phyloP scores from a whole-genome alignment of 1,140 invertebrate species.

The Megalonaias nervosa region DNA sequence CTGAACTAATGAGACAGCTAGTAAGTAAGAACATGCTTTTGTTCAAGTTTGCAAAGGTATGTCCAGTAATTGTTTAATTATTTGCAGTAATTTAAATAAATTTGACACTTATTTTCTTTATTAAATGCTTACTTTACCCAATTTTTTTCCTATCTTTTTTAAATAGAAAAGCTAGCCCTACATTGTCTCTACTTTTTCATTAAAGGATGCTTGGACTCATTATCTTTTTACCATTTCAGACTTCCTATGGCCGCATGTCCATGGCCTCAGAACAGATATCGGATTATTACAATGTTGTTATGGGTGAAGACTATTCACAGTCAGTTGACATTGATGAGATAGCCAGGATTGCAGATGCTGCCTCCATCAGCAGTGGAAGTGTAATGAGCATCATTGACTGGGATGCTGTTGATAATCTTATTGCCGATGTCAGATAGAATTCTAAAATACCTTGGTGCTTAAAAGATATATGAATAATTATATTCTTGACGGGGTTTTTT shows the following conservation, averaged over 20 bases:
- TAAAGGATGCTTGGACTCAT: background rate
- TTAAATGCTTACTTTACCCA: background rate
- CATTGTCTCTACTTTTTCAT: no score
- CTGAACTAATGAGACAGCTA: no score
- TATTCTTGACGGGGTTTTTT: no score
- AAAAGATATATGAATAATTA: no score
- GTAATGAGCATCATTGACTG: slow-evolving; percentile 69
- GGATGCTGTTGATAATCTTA: slow-evolving; percentile 65
- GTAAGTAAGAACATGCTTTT: no score
- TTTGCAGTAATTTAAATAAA: no score
- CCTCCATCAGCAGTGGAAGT: slow-evolving; percentile 62
- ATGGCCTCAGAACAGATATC: slow-evolving; percentile 52
- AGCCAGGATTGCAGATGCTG: slow-evolving; percentile 59
- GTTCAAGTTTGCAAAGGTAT: no score
- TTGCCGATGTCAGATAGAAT: slow-evolving; percentile 52
- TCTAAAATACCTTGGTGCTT: no score
- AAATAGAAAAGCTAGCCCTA: background rate
- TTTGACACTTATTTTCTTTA: no score
- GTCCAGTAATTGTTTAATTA: no score
- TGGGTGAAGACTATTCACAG: slow-evolving; percentile 57
- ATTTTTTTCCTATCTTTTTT: background rate
- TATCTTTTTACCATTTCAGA: slow-evolving; percentile 6
- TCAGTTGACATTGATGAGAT: slow-evolving; percentile 65
- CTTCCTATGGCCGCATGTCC: slow-evolving; percentile 34
- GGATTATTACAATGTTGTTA: slow-evolving; percentile 61